Evolutionary conservation across 1,140 invertebrate species (phyloP), one percentile per base, ranked within the genome.

Genomic region (Phymorhynchus buccinoides): DNA sequence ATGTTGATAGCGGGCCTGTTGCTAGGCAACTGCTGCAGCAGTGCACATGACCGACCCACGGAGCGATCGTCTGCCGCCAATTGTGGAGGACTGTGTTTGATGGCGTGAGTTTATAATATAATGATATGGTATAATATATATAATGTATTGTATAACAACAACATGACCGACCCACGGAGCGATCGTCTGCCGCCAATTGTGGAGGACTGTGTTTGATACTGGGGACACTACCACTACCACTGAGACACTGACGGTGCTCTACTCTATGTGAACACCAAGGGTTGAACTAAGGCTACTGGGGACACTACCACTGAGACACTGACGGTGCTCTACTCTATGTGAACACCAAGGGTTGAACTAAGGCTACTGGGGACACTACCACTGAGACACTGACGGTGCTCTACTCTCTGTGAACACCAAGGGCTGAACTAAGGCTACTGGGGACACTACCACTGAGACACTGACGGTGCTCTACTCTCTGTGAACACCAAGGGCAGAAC

Each of bases 11-110:
- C 96, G 89, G 97, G 97, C 4, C 92, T 98, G 71, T 94, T 96
- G 82, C 97, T 96, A 91, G 97, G 97, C 52, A 96, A 96, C 88
- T 97, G 96, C 92, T 96, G 97, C 39, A 81, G 87, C 80, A 86
- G 86, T 80, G 68, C 84, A 14, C 41, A 86, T 27, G 78, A 39
- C 22, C 12, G 22, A 18, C 89, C 89, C 1, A 86, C 83, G 42
- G 85, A 89, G 44, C n/a, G 89, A 62, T 84, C 87, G 37, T 86
- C 86, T 79, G 30, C 87, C 30, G 88, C 88, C 18, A 89, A 86
- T 35, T 86, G 85, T 82, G 89, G 88, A 6, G 89, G 89, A 62
- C 80, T 87, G 62, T 85, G 89, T 86, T 79, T 90, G 6, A 90
- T 90, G 87, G 87, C 87, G 89, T 88, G 86, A 85, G 87, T 88